Evolutionary conservation across 2,888 invertebrate species (phyloP).

Genomic region (Branchellion lobata): DNA sequence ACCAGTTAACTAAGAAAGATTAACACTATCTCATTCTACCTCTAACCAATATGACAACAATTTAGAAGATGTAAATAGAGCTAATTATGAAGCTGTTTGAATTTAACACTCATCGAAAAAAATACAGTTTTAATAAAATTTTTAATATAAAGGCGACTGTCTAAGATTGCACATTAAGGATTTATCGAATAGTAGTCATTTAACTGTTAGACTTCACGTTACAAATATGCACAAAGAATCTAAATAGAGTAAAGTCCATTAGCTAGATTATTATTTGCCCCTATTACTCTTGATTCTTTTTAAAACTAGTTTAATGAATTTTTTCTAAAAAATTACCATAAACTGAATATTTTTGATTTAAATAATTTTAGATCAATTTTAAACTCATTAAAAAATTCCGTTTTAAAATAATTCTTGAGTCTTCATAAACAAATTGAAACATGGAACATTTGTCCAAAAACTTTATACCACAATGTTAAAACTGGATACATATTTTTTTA

Average conservation of each 20-base stretch:
- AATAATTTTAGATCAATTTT: too few species aligned
- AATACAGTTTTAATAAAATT: neutral
- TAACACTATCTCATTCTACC: neutral
- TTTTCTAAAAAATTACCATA: too few species aligned
- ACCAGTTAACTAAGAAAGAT: neutral
- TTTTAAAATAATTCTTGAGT: too few species aligned
- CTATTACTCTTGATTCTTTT: too few species aligned
- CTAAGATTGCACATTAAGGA: neutral
- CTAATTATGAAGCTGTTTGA: neutral
- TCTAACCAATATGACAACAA: neutral
- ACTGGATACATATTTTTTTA: too few species aligned
- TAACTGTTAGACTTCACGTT: neutral
- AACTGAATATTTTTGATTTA: too few species aligned
- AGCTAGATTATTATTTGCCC: too few species aligned
- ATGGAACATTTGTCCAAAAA: too few species aligned
- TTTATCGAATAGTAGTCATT: neutral
- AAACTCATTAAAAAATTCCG: too few species aligned
- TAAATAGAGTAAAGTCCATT: neutral
- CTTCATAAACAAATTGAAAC: too few species aligned
- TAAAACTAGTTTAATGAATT: too few species aligned
- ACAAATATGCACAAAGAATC: constrained; percentile 10
- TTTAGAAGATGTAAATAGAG: neutral
- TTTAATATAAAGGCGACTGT: neutral
- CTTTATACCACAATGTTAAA: too few species aligned
- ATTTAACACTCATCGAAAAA: neutral